phyloP scores from a whole-genome alignment of 2,888 invertebrate genomes.

The Pristionchus entomophagus region DNA sequence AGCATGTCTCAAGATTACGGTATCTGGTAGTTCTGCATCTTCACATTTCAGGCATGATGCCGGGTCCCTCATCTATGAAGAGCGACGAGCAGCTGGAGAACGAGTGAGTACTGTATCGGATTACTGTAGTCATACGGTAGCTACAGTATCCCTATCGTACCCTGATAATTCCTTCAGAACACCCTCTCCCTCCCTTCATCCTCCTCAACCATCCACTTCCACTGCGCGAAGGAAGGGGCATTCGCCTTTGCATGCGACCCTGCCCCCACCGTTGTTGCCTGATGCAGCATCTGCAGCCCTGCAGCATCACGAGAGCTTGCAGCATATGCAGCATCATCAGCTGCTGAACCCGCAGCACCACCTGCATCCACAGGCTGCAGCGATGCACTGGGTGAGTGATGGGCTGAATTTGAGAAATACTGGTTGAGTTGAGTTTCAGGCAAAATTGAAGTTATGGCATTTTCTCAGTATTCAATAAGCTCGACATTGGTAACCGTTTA shows the following conservation, averaged over 20 bases:
- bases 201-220: not conserved
- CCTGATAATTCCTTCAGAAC: not conserved
- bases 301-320: not conserved
- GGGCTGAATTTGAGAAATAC: not conserved
- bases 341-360: slow-evolving; percentile 7
- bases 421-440: not conserved
- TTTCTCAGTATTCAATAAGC: too few species aligned
- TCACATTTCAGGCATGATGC: slow-evolving; percentile 30
- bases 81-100: slow-evolving; percentile 15
- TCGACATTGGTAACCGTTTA: too few species aligned
- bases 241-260: not conserved
- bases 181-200: not conserved
- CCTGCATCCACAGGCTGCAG: not conserved
- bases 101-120: not conserved
- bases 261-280: not conserved
- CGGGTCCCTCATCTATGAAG: slow-evolving; percentile 8
- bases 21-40: not conserved
- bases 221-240: not conserved
- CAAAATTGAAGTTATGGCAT: not conserved
- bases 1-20: too few species aligned
- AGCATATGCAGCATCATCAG: slow-evolving; percentile 5
- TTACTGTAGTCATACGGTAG: not conserved
- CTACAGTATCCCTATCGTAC: not conserved
- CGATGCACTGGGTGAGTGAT: not conserved
- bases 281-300: not conserved